Evolutionary conservation across 1,140 invertebrate genomes (phyloP).

Genomic region (Mercenaria mercenaria): DNA sequence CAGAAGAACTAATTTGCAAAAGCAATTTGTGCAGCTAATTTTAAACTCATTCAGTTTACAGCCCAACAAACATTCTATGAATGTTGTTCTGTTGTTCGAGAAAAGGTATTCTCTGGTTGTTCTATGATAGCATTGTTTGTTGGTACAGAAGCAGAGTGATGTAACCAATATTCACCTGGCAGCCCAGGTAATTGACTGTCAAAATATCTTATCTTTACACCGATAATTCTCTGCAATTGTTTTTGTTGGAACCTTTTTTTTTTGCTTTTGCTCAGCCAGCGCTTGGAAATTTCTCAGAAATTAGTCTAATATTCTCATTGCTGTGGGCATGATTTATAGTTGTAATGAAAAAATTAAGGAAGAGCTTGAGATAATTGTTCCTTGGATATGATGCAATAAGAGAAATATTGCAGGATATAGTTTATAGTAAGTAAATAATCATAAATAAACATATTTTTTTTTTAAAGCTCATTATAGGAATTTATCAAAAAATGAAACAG

Average conservation of each 20-base stretch:
- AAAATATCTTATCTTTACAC: slow-evolving; percentile 14
- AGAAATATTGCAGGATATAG: too few relatives aligned
- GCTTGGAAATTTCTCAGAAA: neutral
- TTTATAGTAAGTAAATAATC: too few relatives aligned
- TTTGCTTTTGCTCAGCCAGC: neutral
- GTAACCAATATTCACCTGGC: slow-evolving; percentile 25
- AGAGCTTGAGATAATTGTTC: neutral
- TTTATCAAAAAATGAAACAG: too few relatives aligned
- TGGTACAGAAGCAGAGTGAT: neutral
- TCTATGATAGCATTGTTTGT: slow-evolving; percentile 7
- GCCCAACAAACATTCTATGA: neutral
- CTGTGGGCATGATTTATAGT: neutral
- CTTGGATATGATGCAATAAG: too few relatives aligned
- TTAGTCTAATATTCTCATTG: neutral
- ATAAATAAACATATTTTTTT: too few relatives aligned
- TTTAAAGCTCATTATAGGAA: too few relatives aligned
- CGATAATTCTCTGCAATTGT: neutral
- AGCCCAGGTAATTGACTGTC: slow-evolving; percentile 36
- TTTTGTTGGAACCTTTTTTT: neutral
- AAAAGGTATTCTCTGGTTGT: neutral
- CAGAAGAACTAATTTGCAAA: neutral
- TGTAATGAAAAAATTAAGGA: neutral
- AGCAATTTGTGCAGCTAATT: neutral
- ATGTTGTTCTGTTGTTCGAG: neutral
- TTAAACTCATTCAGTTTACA: neutral